Evolutionary conservation across 2,888 invertebrate genomes (phyloP).

Genomic region (Microctonus brassicae): DNA sequence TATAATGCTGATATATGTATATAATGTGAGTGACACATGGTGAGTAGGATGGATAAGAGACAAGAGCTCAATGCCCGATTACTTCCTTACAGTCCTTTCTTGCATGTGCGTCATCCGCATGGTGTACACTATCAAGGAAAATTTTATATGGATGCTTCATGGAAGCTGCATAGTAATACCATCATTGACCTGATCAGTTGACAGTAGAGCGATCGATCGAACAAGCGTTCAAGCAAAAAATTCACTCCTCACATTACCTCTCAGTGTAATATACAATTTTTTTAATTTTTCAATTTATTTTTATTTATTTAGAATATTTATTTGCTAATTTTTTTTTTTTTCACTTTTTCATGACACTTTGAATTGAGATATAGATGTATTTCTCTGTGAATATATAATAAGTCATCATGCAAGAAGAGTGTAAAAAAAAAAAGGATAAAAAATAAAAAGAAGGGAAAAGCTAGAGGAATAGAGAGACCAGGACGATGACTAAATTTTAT

Average conservation of each 20-base stretch:
- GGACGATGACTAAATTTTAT: conserved; percentile 45
- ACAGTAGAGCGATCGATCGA: background rate
- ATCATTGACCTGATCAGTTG: background rate
- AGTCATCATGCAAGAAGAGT: background rate
- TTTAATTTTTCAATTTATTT: background rate
- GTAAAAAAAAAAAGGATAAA: background rate
- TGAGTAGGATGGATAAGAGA: background rate
- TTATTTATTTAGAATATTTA: background rate
- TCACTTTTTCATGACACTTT: background rate
- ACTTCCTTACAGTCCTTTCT: background rate
- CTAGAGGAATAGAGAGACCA: background rate
- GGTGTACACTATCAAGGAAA: too few relatives aligned
- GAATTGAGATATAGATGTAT: conserved; percentile 4
- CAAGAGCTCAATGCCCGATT: conserved; percentile 1
- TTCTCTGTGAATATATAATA: background rate
- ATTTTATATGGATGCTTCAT: too few relatives aligned
- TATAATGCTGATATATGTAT: too few relatives aligned
- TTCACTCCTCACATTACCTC: background rate
- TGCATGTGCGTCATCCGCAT: background rate
- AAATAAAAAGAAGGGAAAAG: background rate
- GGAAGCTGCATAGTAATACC: background rate
- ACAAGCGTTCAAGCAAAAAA: background rate
- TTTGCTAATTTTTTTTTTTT: background rate
- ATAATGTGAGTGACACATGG: background rate
- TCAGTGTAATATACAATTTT: background rate